Conservation (phyloP, 2,888 invertebrate species). For the Callimorpha dominula region DNA sequence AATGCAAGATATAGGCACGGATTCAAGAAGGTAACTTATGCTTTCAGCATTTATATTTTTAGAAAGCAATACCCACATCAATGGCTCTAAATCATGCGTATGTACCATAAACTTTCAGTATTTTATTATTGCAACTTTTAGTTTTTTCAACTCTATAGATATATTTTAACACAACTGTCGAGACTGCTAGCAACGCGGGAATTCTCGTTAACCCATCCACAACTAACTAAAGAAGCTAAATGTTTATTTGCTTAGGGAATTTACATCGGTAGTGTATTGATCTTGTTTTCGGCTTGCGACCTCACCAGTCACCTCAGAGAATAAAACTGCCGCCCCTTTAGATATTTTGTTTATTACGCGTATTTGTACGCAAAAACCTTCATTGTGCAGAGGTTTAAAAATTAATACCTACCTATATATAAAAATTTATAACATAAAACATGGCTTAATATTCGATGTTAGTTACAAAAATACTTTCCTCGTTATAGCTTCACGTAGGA, state of each 20-base stretch:
- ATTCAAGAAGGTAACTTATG: constrained; percentile 85
- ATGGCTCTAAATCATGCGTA: background rate
- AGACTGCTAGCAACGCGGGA: background rate
- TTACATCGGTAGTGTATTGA: background rate
- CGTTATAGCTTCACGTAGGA: background rate
- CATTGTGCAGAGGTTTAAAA: background rate
- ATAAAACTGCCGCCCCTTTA: too few relatives aligned
- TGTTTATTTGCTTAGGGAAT: background rate
- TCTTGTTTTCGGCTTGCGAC: background rate
- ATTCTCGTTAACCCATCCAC: background rate
- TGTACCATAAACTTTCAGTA: background rate
- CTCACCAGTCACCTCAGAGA: too few relatives aligned
- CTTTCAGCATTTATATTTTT: too few relatives aligned
- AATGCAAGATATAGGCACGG: constrained; percentile 92
- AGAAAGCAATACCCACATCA: background rate
- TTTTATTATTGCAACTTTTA: background rate
- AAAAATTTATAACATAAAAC: background rate
- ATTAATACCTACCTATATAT: background rate
- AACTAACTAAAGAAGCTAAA: background rate
- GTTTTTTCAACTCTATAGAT: background rate
- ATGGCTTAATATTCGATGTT: background rate
- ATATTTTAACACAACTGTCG: background rate
- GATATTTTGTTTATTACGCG: too few relatives aligned
- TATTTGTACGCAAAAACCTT: background rate
- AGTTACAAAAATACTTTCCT: background rate